Base-by-base conservation (phyloP, 2,797 vertebrate species). In the Accipiter badius region DNA sequence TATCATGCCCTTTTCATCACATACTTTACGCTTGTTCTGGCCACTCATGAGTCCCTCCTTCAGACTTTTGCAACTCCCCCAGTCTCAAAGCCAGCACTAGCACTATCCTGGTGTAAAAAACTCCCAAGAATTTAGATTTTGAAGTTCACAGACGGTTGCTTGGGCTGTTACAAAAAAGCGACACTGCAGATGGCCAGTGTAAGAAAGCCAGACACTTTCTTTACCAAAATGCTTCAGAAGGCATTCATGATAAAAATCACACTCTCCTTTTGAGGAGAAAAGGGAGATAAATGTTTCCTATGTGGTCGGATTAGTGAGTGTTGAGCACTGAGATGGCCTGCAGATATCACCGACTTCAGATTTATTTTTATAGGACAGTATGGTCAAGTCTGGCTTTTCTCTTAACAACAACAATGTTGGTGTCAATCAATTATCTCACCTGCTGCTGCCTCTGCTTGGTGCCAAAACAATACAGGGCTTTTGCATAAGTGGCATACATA, bases 1-100 rank as follows among this genome's bases (percentile, higher is more conserved):
- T 96, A 93, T 92, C 84, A 54, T 10, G 61, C 57, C 87, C 84
- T 95, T 95, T 96, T 93, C 91, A 87, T 88, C 89, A 88, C 89
- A 65, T 71, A 59, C 67, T 93, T 87, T 35, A 85, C 1, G 1
- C 67, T 72, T 83, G 33, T 62, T 66, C 90, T 93, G 84, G 81
- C 50, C 69, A 83, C 72, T 49, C 78, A 4, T 18, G 47, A 78
- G 52, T 55, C 37, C 37, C 47, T 87, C 78, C 39, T 70, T 69
- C 63, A 90, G 65, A 42, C 54, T 74, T 90, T 9, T 71, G 52
- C 71, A 95, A 9, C 2, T 17, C n/a, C 21, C 35, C 31, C 22
- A 33, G 16, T 76, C 74, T 89, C 71, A 76, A 87, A 66, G 25
- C 14, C 35, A 91, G 79, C 16, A 54, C 24, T 13, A 72, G 66